Evolutionary conservation across 2,888 invertebrate species (phyloP).

Genomic region (Agriopis marginaria): DNA sequence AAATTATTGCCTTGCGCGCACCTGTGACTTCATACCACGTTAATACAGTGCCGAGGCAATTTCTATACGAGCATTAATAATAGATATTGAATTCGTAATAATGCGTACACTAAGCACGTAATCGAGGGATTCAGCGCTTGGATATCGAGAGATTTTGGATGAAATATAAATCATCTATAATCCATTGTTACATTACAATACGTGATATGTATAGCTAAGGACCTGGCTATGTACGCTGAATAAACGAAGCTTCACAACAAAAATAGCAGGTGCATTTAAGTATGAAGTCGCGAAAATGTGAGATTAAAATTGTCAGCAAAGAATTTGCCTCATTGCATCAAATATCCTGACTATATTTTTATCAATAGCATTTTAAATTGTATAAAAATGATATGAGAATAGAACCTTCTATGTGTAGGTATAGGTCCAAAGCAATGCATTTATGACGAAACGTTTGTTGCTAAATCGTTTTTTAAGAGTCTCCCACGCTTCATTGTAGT

Average conservation of each 20-base stretch:
- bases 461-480: no score
- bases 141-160: conserved; percentile 20
- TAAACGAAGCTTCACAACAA: neutral
- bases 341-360: neutral
- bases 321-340: no score
- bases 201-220: neutral
- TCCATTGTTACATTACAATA: neutral
- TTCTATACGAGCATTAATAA: conserved; percentile 50
- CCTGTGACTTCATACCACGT: conserved; percentile 61
- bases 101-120: conserved; percentile 37
- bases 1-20: conserved; percentile 73
- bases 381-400: no score
- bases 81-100: conserved; percentile 40
- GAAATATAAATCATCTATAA: conserved; percentile 7
- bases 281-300: no score
- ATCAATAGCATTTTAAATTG: no score
- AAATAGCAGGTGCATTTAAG: no score
- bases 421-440: no score
- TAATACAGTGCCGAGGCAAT: conserved; percentile 51
- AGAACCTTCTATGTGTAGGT: no score
- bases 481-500: no score
- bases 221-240: neutral
- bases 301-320: no score
- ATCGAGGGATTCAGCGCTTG: conserved; percentile 29
- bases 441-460: no score